Evolutionary conservation across 2,113 vertebrate genomes (phyloP), one percentile per base, ranked within the genome.

Genomic region (Rhinolophus sinicus): DNA sequence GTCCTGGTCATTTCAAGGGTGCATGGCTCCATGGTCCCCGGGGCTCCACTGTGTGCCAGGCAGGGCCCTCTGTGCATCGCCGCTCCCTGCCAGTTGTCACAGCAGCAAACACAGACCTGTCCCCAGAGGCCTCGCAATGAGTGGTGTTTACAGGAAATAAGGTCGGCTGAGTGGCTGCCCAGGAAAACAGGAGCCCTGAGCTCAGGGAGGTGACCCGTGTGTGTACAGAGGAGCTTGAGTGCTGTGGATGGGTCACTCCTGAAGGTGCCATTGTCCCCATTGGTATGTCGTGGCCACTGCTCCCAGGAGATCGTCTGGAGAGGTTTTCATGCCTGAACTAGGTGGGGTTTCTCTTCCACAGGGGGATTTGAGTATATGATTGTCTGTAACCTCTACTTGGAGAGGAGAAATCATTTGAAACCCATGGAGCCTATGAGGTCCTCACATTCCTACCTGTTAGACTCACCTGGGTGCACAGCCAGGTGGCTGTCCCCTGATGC

Each of bases 141-240:
- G 73, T 10, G 0, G 87, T 95, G 95, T 96, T 97, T 97, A 92
- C 65, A 62, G 64, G 26, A 94, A 96, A 33, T 3, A 30, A 58
- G 30, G 70, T 6, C 0, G 15, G 58, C 81, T 21, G 12, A 67
- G 75, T 0, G 33, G 35, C 72, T 6, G 14, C 67, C 33, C 15
- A 11, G 72, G 28, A 14, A 30, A 62, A 15, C 0, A 3, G 13
- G 40, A 30, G 5, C 44, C 50, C 11, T 77, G 85, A 28, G 73
- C 56, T 14, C 7, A 2, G 62, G 13, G 9, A 6, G 22, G 6
- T 35, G 67, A 70, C 2, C 16, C 0, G 0, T 0, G 0, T 4
- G 16, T 1, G 11, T 2, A 22, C n/a, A 1, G 58, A 52, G 21
- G 60, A 33, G 38, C 40, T 30, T 21, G 21, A 22, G 75, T 11